Conservation (phyloP, 2,888 invertebrate species). For the Trissoscelio sp. region DNA sequence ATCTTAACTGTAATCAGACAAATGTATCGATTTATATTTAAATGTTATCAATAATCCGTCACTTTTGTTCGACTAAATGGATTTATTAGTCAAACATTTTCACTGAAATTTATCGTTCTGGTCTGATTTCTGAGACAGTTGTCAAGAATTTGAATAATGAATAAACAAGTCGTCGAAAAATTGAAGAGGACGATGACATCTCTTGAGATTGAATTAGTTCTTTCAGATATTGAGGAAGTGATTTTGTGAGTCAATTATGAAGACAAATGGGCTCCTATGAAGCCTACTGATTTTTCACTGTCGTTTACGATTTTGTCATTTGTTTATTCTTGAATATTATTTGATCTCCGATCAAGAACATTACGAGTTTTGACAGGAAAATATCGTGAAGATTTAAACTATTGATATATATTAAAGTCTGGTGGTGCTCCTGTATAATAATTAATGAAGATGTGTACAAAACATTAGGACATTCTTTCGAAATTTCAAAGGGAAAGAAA, state of each 20-base stretch:
- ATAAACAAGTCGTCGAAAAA: conserved; percentile 25
- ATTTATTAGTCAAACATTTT: conserved; percentile 4
- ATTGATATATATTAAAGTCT: background rate
- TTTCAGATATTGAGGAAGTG: background rate
- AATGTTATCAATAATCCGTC: background rate
- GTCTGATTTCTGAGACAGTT: background rate
- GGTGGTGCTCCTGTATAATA: background rate
- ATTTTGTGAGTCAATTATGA: conserved; percentile 18
- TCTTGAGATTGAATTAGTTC: background rate
- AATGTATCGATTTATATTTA: background rate
- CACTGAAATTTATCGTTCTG: background rate
- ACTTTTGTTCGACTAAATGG: background rate
- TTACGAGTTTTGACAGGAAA: background rate
- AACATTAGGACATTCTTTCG: background rate
- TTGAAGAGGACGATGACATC: conserved; percentile 8
- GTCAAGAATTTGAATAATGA: conserved; percentile 7
- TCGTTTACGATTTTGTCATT: conserved; percentile 2
- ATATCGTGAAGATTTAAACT: background rate
- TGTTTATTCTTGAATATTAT: background rate
- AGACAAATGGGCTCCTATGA: conserved; percentile 20
- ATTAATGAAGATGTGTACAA: background rate
- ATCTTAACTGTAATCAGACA: background rate
- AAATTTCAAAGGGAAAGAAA: background rate
- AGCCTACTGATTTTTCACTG: conserved; percentile 19
- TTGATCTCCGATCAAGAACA: background rate